Conservation (phyloP, 2,888 invertebrate species). For the Acronicta alni region DNA sequence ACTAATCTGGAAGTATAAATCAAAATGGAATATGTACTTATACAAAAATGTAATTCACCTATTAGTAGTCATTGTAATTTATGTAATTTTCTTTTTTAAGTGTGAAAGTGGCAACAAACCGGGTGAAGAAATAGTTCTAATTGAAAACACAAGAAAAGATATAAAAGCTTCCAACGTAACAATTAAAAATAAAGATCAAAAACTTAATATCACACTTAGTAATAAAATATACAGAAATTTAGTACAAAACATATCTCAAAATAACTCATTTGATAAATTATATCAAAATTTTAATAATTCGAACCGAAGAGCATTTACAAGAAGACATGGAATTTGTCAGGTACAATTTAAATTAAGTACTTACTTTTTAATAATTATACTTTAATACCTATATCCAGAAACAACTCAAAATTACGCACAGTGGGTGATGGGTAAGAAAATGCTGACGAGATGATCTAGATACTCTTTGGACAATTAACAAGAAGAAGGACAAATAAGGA, state of each 20-base stretch:
- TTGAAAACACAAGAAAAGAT: constrained; percentile 20
- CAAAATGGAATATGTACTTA: too few relatives aligned
- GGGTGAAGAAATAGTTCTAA: background rate
- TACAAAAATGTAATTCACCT: too few relatives aligned
- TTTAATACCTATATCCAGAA: too few relatives aligned
- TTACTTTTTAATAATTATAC: too few relatives aligned
- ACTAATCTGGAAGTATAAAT: too few relatives aligned
- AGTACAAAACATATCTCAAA: background rate
- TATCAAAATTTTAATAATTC: constrained; percentile 2
- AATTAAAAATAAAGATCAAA: background rate
- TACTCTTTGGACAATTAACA: too few relatives aligned
- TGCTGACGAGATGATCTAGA: too few relatives aligned
- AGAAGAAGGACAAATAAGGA: too few relatives aligned
- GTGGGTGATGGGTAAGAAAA: too few relatives aligned
- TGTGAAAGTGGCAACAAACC: constrained; percentile 1
- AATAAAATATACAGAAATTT: constrained; percentile 2
- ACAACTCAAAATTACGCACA: too few relatives aligned
- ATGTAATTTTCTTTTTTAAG: constrained; percentile 6
- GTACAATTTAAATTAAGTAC: constrained; percentile 14
- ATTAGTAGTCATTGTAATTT: too few relatives aligned
- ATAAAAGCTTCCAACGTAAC: background rate
- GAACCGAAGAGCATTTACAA: constrained; percentile 8
- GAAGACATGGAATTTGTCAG: constrained; percentile 40
- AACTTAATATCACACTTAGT: background rate
- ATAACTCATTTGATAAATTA: background rate